Evolutionary conservation across 2,797 vertebrate species (phyloP), one percentile per base, ranked within the genome.

Genomic region (Vespertilio murinus): DNA sequence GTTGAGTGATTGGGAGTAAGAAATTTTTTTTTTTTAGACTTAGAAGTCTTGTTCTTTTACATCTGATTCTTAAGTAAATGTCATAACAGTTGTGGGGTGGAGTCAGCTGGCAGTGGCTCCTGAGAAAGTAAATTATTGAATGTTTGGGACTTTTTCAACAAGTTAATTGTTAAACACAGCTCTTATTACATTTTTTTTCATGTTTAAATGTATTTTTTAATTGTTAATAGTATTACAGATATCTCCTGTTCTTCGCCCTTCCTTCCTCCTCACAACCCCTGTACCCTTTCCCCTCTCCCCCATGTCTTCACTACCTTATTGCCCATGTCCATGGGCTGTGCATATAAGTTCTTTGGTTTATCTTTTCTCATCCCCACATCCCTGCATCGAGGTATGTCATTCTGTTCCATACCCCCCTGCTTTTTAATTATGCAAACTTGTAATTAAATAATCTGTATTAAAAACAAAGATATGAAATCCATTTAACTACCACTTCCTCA

Each of bases 31-130:
- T 82, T 78, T n/a, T 64, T 78, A 70, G 25, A 69, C 82, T 90
- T 74, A 42, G 38, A 86, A 69, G 7, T 65, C 35, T 86, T 75
- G 1, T 75, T 95, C 13, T 30, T 90, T 91, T 94, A 33, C 18
- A 67, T 47, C 23, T 91, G 56, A 96, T 93, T 96, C 88, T 56
- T 30, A 83, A 59, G 54, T 81, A 91, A 92, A 91, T 77, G 42
- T 13, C 25, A 22, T 56, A 42, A 14, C 13, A 52, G 59, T 30
- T 28, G 77, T 33, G 30, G 18, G n/a, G 6, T 52, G 30, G 17
- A 83, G 47, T 47, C 78, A 90, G 23, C 35, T 85, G 56, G 20
- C 67, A 40, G 7, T 67, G 59, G 52, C 9, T 82, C 35, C 28
- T 28, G 45, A 56, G 61, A 87, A 10, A 79, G 12, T 70, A 71